Percentiles rank a stretch among this genome's conserved stretches.
Evolutionary conservation across 2,797 vertebrate genomes (phyloP).

Genomic region (Allobates femoralis): DNA sequence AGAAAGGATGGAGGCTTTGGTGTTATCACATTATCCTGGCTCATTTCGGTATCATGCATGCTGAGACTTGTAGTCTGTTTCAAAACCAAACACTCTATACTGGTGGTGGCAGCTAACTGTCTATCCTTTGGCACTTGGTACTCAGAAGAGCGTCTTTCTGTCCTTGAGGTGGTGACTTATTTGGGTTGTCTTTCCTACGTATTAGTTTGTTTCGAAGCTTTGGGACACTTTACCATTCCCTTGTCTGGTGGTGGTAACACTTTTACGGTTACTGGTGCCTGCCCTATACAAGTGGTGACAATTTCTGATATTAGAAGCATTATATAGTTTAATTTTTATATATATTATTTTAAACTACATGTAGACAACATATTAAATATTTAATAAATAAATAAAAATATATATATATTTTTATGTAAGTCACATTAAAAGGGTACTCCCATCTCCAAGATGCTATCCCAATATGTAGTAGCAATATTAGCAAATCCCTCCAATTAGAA

Average conservation of each 20-base stretch:
- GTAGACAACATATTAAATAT: neutral
- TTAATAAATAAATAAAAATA: no score
- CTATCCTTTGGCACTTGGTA: conserved; percentile 44
- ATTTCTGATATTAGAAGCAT: neutral
- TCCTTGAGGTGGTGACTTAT: neutral
- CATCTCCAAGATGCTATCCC: no score
- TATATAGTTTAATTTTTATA: no score
- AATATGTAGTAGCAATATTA: no score
- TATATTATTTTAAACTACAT: neutral
- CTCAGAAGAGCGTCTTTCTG: conserved; percentile 14
- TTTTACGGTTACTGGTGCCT: neutral
- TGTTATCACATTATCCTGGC: neutral
- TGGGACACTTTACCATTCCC: neutral
- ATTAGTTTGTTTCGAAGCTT: neutral
- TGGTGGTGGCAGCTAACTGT: conserved; percentile 13
- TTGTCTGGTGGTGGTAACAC: neutral
- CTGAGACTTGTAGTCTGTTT: neutral
- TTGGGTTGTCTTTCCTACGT: neutral
- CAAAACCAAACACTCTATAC: neutral
- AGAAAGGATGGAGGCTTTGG: neutral
- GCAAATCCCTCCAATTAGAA: no score
- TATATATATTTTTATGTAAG: no score
- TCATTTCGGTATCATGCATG: neutral
- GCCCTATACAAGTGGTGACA: neutral
- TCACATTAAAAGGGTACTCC: no score